phyloP scores from a whole-genome alignment of 2,888 invertebrate species.

The Beris chalybata region DNA sequence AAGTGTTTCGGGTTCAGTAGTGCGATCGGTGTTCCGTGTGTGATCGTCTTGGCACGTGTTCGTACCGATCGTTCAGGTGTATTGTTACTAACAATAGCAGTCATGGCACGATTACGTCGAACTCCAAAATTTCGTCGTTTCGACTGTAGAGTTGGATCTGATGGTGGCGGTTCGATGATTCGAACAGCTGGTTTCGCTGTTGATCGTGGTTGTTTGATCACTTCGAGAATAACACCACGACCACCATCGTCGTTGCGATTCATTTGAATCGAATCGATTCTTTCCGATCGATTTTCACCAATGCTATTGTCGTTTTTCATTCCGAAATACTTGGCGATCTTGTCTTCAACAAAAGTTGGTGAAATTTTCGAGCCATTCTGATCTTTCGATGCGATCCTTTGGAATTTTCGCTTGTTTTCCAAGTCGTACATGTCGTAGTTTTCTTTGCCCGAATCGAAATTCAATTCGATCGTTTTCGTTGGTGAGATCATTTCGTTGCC shows the following conservation, averaged over 20 bases:
- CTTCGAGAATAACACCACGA: constrained; percentile 28
- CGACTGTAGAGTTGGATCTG: not conserved
- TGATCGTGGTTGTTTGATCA: constrained; percentile 4
- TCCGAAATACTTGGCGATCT: constrained; percentile 52
- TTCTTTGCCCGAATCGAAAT: constrained; percentile 52
- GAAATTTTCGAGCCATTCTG: constrained; percentile 37
- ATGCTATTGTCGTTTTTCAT: constrained; percentile 33
- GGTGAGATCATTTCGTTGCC: constrained; percentile 41
- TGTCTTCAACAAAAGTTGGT: constrained; percentile 41
- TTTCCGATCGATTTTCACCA: not conserved
- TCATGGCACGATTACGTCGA: constrained; percentile 43
- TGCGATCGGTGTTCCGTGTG: constrained; percentile 39
- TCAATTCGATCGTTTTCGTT: constrained; percentile 39
- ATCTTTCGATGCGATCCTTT: constrained; percentile 37
- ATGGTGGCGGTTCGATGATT: constrained; percentile 2
- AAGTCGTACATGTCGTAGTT: constrained; percentile 46
- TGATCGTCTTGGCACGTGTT: constrained; percentile 46
- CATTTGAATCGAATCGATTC: not conserved
- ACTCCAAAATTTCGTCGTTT: constrained; percentile 4
- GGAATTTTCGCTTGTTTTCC: constrained; percentile 36
- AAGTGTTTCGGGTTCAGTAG: constrained; percentile 29
- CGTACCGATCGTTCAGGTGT: constrained; percentile 36
- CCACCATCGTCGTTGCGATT: not conserved
- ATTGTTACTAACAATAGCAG: constrained; percentile 24
- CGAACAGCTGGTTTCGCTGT: not conserved